A percentile compares a stretch with the other conserved stretches of the same genome.
Conservation (phyloP, 2,888 invertebrate genomes). For the Nycteola revayana region DNA sequence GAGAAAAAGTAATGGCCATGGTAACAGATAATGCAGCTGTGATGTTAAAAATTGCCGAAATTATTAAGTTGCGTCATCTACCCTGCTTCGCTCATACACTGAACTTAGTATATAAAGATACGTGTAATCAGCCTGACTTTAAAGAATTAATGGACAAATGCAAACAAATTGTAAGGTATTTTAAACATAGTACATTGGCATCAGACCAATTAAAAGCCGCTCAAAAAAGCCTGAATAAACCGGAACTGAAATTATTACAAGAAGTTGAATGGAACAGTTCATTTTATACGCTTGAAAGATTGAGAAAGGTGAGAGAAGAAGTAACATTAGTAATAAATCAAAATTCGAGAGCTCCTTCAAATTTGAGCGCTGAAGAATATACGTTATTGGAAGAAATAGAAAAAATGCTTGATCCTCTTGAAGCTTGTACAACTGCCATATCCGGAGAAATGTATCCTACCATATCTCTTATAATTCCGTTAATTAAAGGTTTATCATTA, state of each 20-base stretch:
- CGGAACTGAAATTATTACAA: slow-evolving; percentile 5
- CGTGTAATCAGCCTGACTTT: background rate
- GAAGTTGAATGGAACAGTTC: slow-evolving; percentile 9
- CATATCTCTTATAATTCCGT: too few relatives aligned
- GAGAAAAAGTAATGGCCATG: slow-evolving; percentile 2
- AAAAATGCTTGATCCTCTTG: too few relatives aligned
- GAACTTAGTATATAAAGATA: slow-evolving; percentile 2
- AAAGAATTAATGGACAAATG: slow-evolving; percentile 9
- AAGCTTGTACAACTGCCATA: too few relatives aligned
- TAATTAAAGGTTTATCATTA: too few relatives aligned
- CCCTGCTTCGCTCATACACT: slow-evolving; percentile 4
- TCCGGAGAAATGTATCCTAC: too few relatives aligned
- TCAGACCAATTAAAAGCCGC: slow-evolving; percentile 3
- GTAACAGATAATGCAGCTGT: slow-evolving; percentile 4
- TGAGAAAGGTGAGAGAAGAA: slow-evolving; percentile 7
- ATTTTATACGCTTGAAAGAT: slow-evolving; percentile 5
- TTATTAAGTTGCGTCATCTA: slow-evolving; percentile 2
- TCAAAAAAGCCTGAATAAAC: slow-evolving; percentile 6
- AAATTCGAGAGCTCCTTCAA: slow-evolving; percentile 5
- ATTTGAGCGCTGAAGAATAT: slow-evolving; percentile 7
- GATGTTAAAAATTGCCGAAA: slow-evolving; percentile 4
- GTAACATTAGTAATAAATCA: slow-evolving; percentile 4
- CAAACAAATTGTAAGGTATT: slow-evolving; percentile 5
- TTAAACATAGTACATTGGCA: slow-evolving; percentile 7
- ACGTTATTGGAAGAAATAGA: slow-evolving; percentile 1